Percentiles rank a stretch among this genome's conserved stretches.
Conservation (phyloP, 2,888 invertebrate genomes). For the Orthosia gracilis region DNA sequence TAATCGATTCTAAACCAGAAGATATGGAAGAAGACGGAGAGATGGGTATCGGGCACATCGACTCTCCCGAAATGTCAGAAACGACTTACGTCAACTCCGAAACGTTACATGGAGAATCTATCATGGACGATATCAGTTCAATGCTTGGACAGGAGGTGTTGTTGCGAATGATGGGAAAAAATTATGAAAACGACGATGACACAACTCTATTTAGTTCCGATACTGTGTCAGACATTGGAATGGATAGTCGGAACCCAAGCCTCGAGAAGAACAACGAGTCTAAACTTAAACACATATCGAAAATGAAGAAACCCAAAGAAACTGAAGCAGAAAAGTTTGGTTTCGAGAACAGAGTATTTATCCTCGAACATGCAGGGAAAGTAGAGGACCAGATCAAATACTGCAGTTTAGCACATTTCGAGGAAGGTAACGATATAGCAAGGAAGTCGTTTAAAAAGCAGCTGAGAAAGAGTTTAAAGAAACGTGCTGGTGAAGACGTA, state of each 20-base stretch:
- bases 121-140: slow-evolving; percentile 95
- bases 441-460: slow-evolving; percentile 94
- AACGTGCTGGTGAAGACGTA: slow-evolving; percentile 79
- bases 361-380: slow-evolving; percentile 88
- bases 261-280: slow-evolving; percentile 91
- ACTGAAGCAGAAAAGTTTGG: slow-evolving; percentile 92
- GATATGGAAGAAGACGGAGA: slow-evolving; percentile 88
- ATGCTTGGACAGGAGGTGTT: slow-evolving; percentile 93
- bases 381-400: slow-evolving; percentile 92
- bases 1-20: slow-evolving; percentile 90
- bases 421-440: slow-evolving; percentile 96
- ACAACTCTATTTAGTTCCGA: slow-evolving; percentile 93
- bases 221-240: slow-evolving; percentile 88
- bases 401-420: slow-evolving; percentile 95
- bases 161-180: slow-evolving; percentile 92
- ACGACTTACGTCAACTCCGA: slow-evolving; percentile 93
- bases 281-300: slow-evolving; percentile 90
- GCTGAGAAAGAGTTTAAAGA: slow-evolving; percentile 86
- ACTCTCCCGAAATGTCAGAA: slow-evolving; percentile 96
- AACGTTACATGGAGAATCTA: slow-evolving; percentile 94
- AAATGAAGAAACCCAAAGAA: slow-evolving; percentile 87
- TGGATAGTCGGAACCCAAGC: slow-evolving; percentile 90
- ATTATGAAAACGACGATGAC: slow-evolving; percentile 93
- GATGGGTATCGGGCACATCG: slow-evolving; percentile 95
- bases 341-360: slow-evolving; percentile 94